Evolutionary conservation across 1,140 invertebrate genomes (phyloP).

Genomic region (Drosophila novamexicana): DNA sequence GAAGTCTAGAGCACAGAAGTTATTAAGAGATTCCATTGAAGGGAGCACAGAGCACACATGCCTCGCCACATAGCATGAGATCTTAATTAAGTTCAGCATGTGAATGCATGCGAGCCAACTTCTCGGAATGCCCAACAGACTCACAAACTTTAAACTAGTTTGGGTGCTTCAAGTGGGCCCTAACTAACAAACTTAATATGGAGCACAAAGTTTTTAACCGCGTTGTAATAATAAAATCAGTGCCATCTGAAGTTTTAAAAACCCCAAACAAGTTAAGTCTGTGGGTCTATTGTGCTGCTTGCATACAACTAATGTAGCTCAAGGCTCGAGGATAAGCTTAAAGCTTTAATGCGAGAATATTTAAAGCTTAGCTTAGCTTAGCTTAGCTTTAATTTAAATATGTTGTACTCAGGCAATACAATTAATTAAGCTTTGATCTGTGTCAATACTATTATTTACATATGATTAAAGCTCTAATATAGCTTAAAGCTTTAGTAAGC

Average conservation of each 20-base stretch:
- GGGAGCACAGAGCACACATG: too few relatives aligned
- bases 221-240: not conserved
- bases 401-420: not conserved
- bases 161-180: not conserved
- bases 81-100: conserved; percentile 6
- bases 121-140: not conserved
- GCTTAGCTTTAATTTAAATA: not conserved
- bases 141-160: not conserved
- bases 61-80: not conserved
- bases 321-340: not conserved
- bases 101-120: not conserved
- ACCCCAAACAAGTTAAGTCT: not conserved
- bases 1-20: not conserved
- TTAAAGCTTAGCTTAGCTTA: too few relatives aligned
- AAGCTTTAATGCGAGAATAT: not conserved
- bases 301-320: conserved; percentile 4
- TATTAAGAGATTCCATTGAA: not conserved
- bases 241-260: not conserved
- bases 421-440: not conserved
- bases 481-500: too few relatives aligned
- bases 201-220: not conserved
- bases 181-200: conserved; percentile 2
- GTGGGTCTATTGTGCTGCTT: not conserved
- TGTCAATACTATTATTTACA: too few relatives aligned
- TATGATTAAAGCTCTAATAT: too few relatives aligned